These are phyloP conservation scores for Chelonus insularis DNA, from an alignment of 1,140 invertebrate genomes.

Conservation along the genomic window DNA sequence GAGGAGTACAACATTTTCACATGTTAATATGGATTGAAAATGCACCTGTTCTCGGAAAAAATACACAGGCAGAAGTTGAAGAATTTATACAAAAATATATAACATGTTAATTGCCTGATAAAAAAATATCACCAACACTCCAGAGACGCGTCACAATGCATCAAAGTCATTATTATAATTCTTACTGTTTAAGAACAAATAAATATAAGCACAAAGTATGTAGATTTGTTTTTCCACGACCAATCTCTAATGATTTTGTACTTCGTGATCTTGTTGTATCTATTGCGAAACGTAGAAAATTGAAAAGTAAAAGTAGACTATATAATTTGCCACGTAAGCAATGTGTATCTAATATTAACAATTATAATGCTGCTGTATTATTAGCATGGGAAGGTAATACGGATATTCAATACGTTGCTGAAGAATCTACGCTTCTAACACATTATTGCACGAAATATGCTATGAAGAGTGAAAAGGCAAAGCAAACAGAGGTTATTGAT, in stretches of 20 bases:
- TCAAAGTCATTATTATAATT: constrained; percentile 35
- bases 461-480: constrained; percentile 34
- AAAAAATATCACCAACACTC: constrained; percentile 31
- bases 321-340: constrained; percentile 40
- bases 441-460: constrained; percentile 36
- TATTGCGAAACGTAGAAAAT: constrained; percentile 34
- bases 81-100: constrained; percentile 44
- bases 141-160: constrained; percentile 31
- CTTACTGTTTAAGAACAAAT: constrained; percentile 28
- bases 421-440: constrained; percentile 29
- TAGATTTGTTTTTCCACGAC: constrained; percentile 33
- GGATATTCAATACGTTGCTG: constrained; percentile 34
- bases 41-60: constrained; percentile 33
- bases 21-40: constrained; percentile 42
- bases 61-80: constrained; percentile 34
- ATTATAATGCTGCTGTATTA: constrained; percentile 34
- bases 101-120: constrained; percentile 37
- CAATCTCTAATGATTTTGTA: constrained; percentile 30
- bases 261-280: constrained; percentile 34
- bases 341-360: constrained; percentile 33
- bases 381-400: constrained; percentile 37
- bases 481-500: constrained; percentile 26
- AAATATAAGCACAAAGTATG: constrained; percentile 24
- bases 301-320: constrained; percentile 37
- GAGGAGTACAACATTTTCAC: constrained; percentile 44